phyloP scores from a whole-genome alignment of 2,113 vertebrate species.

The Sander vitreus region DNA sequence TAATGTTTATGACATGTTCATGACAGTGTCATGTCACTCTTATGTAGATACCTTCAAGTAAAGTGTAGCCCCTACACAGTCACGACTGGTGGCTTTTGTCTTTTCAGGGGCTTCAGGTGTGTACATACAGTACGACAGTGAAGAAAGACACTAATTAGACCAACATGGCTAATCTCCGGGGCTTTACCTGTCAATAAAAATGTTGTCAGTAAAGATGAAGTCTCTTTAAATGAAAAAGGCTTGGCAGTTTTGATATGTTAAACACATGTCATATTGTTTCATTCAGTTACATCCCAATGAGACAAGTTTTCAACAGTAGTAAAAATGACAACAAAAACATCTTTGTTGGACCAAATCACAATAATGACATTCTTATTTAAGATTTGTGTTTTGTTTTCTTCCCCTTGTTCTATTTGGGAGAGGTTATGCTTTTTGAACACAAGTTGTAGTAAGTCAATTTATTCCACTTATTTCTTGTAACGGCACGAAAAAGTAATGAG shows the following conservation, averaged over 20 bases:
- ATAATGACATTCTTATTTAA: constrained; percentile 76
- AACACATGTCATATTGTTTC: constrained; percentile 69
- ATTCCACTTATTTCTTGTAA: constrained; percentile 82
- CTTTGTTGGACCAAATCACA: constrained; percentile 78
- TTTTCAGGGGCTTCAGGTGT: constrained; percentile 48
- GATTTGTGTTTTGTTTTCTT: constrained; percentile 34
- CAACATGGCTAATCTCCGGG: constrained; percentile 65
- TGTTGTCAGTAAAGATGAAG: constrained; percentile 69
- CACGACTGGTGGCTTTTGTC: constrained; percentile 28
- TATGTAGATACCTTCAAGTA: no score
- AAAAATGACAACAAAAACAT: constrained; percentile 79
- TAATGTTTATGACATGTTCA: no score
- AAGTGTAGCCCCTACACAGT: no score
- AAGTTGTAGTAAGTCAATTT: constrained; percentile 74
- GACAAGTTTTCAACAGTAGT: constrained; percentile 75
- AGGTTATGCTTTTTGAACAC: constrained; percentile 81
- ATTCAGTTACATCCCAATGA: constrained; percentile 63
- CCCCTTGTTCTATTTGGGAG: constrained; percentile 60
- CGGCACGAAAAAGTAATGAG: constrained; percentile 78
- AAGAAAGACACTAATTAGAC: constrained; percentile 77
- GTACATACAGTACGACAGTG: constrained; percentile 40
- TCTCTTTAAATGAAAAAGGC: constrained; percentile 63
- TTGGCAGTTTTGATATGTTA: constrained; percentile 76
- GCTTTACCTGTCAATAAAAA: constrained; percentile 79
- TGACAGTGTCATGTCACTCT: no score